A percentile compares a stretch with the other conserved stretches of the same genome.
Evolutionary conservation across 2,113 vertebrate genomes (phyloP).

Genomic region (Eudorcas thomsonii): DNA sequence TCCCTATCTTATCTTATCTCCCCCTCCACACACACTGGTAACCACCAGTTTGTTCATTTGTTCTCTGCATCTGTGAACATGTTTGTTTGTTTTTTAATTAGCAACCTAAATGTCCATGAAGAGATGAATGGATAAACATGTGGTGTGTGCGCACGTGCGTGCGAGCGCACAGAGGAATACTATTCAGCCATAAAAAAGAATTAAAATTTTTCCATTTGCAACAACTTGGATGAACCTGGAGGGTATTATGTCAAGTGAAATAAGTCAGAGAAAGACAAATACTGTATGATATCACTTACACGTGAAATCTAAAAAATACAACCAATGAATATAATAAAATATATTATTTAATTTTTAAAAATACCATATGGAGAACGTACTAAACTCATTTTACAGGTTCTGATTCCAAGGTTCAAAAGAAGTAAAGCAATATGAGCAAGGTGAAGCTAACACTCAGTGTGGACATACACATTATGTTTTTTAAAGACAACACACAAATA

Average conservation of each 20-base stretch:
- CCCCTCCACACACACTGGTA: background rate
- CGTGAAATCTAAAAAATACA: background rate
- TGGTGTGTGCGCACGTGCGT: background rate
- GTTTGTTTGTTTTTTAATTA: background rate
- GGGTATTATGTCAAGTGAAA: background rate
- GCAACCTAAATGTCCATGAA: background rate
- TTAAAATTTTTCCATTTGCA: background rate
- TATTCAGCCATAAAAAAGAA: background rate
- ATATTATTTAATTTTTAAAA: background rate
- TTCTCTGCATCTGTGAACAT: background rate
- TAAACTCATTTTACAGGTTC: background rate
- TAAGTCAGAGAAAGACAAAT: background rate
- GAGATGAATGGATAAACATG: background rate
- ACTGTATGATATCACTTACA: background rate
- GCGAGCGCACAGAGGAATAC: background rate
- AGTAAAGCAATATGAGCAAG: background rate
- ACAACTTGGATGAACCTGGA: background rate
- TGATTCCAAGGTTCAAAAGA: background rate
- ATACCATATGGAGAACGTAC: background rate
- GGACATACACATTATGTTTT: background rate
- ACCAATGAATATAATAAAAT: background rate
- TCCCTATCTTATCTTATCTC: background rate
- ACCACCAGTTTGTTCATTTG: background rate
- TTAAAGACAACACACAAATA: slow-evolving; percentile 23
- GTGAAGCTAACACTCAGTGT: background rate